phyloP scores from a whole-genome alignment of 2,113 vertebrate species.

The Larimichthys crocea region DNA sequence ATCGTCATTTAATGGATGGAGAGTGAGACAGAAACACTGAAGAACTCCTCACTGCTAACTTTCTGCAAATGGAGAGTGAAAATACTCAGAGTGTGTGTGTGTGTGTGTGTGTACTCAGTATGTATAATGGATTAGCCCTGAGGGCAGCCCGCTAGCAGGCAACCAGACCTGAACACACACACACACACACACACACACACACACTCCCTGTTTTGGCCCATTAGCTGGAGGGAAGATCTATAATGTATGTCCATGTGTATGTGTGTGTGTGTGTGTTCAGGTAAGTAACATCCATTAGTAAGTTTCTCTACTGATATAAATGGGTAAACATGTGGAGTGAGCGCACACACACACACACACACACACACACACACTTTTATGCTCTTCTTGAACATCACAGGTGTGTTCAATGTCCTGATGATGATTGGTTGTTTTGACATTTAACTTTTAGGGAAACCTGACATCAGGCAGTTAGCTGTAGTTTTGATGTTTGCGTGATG shows the following conservation, averaged over 20 bases:
- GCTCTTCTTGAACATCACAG: neutral
- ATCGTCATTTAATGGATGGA: neutral
- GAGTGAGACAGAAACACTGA: neutral
- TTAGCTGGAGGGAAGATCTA: constrained; percentile 63
- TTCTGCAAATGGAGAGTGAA: constrained; percentile 69
- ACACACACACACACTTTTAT: constrained; percentile 16
- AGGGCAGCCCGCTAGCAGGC: constrained; percentile 60
- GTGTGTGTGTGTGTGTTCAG: constrained; percentile 33
- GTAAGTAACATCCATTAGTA: constrained; percentile 72
- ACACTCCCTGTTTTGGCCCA: constrained; percentile 56
- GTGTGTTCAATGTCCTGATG: neutral
- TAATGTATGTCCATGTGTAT: constrained; percentile 55
- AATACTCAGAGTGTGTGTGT: constrained; percentile 29
- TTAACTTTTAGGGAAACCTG: too few relatives aligned
- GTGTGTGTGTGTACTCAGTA: constrained; percentile 52
- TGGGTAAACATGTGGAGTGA: constrained; percentile 21
- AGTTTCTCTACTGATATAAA: constrained; percentile 63
- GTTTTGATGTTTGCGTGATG: too few relatives aligned
- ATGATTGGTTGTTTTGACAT: too few relatives aligned
- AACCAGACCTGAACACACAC: constrained; percentile 26
- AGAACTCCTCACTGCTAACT: constrained; percentile 35
- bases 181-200: constrained; percentile 24
- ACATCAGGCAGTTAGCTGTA: too few relatives aligned
- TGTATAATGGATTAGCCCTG: constrained; percentile 75
- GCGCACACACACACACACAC: constrained; percentile 22